These are phyloP conservation scores for Python bivittatus DNA, from an alignment of 2,113 vertebrate species.

Conservation along the genomic window DNA sequence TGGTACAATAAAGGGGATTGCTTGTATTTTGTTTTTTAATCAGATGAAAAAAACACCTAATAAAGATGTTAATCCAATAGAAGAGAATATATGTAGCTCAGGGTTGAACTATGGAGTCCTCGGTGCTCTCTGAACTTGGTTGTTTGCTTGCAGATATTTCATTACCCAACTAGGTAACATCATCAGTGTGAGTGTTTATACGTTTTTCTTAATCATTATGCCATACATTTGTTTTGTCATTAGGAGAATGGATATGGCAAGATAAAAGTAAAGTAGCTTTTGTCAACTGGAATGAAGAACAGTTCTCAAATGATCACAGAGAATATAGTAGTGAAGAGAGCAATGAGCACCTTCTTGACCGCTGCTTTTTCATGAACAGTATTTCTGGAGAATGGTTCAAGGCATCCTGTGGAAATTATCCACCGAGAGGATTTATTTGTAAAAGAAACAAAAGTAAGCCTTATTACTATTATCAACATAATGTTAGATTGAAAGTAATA, in stretches of 20 bases:
- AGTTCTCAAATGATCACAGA: constrained; percentile 54
- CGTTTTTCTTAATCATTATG: background rate
- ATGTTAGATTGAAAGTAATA: background rate
- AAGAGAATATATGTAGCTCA: background rate
- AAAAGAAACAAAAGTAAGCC: constrained; percentile 89
- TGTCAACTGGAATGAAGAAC: constrained; percentile 85
- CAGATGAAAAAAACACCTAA: too few relatives aligned
- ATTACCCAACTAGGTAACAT: background rate
- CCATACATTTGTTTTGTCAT: constrained; percentile 17
- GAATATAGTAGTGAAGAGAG: accelerated
- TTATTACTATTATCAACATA: background rate
- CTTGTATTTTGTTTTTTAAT: too few relatives aligned
- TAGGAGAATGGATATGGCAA: constrained; percentile 85
- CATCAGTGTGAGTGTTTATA: background rate
- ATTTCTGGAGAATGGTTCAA: constrained; percentile 81
- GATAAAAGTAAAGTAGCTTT: constrained; percentile 83
- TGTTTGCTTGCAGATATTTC: background rate
- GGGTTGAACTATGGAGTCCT: background rate
- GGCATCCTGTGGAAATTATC: constrained; percentile 68
- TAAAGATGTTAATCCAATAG: background rate
- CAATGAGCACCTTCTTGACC: constrained; percentile 33
- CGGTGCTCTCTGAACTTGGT: background rate
- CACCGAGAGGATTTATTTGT: constrained; percentile 84
- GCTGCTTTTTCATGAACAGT: constrained; percentile 80
- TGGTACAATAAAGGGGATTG: too few relatives aligned